Percentiles rank a stretch among this genome's conserved stretches.
Evolutionary conservation across 2,797 vertebrate species (phyloP).

Genomic region (Macropus fuliginosus): DNA sequence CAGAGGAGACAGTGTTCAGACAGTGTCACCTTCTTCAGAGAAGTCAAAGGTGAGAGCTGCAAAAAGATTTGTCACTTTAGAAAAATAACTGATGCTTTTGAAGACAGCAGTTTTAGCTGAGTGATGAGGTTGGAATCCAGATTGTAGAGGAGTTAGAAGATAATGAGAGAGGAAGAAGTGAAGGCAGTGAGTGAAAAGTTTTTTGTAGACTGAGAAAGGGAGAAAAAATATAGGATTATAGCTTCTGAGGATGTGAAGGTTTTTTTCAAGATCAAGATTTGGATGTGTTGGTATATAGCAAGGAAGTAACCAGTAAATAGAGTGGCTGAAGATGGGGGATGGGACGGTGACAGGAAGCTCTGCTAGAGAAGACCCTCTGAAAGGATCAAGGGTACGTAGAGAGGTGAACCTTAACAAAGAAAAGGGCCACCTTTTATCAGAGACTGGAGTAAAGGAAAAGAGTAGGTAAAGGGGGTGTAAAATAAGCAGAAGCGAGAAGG

Average conservation of each 20-base stretch:
- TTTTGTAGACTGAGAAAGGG: background rate
- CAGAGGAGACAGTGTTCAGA: background rate
- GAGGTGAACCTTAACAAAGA: background rate
- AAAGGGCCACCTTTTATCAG: background rate
- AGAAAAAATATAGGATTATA: background rate
- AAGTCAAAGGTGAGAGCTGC: background rate
- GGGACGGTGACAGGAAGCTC: background rate
- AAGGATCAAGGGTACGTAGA: background rate
- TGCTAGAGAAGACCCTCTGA: background rate
- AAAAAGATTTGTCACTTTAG: background rate
- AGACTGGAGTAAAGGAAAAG: background rate
- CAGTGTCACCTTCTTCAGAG: background rate
- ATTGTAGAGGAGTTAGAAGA: background rate
- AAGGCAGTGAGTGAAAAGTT: background rate
- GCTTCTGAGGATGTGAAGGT: background rate
- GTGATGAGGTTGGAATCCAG: background rate
- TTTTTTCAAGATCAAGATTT: background rate
- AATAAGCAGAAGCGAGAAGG: background rate
- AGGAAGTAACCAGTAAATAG: background rate
- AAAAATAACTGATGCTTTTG: background rate
- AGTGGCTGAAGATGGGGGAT: background rate
- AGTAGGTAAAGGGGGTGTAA: background rate
- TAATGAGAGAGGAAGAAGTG: background rate
- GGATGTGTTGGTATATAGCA: background rate
- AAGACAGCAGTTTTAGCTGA: background rate